A percentile compares a stretch with the other conserved stretches of the same genome.
Conservation (phyloP, 1,140 invertebrate species). For the Metaphire vulgaris region DNA sequence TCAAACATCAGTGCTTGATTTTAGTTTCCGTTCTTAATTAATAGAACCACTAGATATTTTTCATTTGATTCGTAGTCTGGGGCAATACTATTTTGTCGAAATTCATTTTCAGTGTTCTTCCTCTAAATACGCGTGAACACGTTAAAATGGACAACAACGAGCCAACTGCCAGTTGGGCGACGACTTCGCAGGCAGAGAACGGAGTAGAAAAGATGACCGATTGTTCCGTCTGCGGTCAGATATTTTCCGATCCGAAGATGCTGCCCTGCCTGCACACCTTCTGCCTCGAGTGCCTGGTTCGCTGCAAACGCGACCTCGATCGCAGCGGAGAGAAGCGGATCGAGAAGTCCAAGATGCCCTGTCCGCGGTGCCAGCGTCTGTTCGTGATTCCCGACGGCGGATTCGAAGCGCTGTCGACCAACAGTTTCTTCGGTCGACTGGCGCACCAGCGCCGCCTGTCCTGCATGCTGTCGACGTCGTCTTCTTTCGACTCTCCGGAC, state of each 20-base stretch:
- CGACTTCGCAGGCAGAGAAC: neutral
- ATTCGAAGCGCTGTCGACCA: slow-evolving; percentile 1
- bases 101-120: too few relatives aligned
- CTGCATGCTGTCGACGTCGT: neutral
- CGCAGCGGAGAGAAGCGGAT: neutral
- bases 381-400: neutral
- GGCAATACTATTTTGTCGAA: too few relatives aligned
- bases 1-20: too few relatives aligned
- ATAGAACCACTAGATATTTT: too few relatives aligned
- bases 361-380: neutral
- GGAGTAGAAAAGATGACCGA: neutral
- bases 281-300: slow-evolving; percentile 5
- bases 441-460: neutral
- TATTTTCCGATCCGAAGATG: slow-evolving; percentile 37
- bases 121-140: too few relatives aligned
- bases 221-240: slow-evolving; percentile 45
- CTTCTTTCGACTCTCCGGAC: neutral
- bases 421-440: neutral
- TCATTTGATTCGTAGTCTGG: too few relatives aligned
- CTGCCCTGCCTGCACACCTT: slow-evolving; percentile 12
- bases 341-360: neutral
- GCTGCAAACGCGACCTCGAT: neutral
- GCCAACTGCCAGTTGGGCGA: too few relatives aligned
- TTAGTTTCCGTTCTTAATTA: too few relatives aligned
- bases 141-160: too few relatives aligned